These are phyloP conservation scores for Trachelus stipa DNA, from an alignment of 2,888 invertebrate genomes.

Conservation along the genomic window DNA sequence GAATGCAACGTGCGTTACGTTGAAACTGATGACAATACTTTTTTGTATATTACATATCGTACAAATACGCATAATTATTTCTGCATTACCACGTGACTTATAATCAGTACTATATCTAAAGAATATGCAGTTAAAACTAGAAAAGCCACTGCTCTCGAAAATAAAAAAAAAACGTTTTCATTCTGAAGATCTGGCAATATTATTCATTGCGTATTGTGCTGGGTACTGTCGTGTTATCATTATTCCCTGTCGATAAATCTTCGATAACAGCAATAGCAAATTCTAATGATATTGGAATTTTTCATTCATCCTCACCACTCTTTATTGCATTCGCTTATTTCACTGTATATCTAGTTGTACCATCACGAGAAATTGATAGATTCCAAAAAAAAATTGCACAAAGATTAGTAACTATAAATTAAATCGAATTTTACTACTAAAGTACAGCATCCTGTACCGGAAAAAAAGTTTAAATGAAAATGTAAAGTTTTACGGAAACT, in stretches of 20 bases:
- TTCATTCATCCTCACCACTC: too few relatives aligned
- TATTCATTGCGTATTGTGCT: too few relatives aligned
- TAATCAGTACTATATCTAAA: not conserved
- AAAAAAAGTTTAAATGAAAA: not conserved
- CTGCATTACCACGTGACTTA: not conserved
- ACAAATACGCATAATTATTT: not conserved
- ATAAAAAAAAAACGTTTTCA: not conserved
- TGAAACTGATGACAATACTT: not conserved
- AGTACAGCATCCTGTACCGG: not conserved
- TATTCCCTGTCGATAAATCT: too few relatives aligned
- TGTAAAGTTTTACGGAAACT: not conserved
- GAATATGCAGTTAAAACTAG: not conserved
- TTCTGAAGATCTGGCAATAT: not conserved
- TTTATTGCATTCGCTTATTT: too few relatives aligned
- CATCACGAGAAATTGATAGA: too few relatives aligned
- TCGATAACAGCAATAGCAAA: too few relatives aligned
- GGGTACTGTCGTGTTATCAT: too few relatives aligned
- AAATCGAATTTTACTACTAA: not conserved
- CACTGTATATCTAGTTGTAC: too few relatives aligned
- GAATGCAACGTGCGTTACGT: not conserved
- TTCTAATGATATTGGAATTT: too few relatives aligned
- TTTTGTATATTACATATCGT: not conserved
- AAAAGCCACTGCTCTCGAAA: not conserved
- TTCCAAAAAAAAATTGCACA: not conserved
- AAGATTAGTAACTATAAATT: not conserved